Conservation (phyloP, 2,888 invertebrate species). For the Drosophila bunnanda region DNA sequence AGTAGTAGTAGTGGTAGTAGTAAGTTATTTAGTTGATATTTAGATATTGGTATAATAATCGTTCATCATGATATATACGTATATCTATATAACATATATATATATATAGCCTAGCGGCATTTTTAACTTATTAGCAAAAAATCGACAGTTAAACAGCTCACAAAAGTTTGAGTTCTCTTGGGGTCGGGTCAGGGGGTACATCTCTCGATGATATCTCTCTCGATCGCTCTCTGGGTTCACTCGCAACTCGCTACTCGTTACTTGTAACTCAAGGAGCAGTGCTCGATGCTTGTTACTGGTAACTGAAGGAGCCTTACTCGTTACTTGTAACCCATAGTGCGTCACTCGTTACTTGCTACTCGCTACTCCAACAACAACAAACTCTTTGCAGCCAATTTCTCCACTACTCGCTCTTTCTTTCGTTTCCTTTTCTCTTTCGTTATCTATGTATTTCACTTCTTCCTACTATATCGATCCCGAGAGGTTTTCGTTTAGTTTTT, state of each 20-base stretch:
- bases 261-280: not conserved
- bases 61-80: slow-evolving; percentile 3
- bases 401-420: slow-evolving; percentile 15
- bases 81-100: slow-evolving; percentile 20
- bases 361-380: slow-evolving; percentile 23
- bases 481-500: slow-evolving; percentile 25
- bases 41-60: slow-evolving; percentile 43
- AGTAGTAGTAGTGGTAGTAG: slow-evolving; percentile 19
- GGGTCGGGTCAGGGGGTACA: slow-evolving; percentile 22
- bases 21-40: slow-evolving; percentile 28
- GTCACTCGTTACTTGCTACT: slow-evolving; percentile 5
- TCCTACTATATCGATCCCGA: slow-evolving; percentile 21
- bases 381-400: slow-evolving; percentile 50
- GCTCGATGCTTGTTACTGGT: not conserved
- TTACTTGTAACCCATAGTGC: not conserved
- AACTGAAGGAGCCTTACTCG: not conserved
- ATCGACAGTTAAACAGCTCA: slow-evolving; percentile 83
- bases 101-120: slow-evolving; percentile 21
- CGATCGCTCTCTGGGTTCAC: slow-evolving; percentile 4
- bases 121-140: slow-evolving; percentile 79
- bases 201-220: not conserved
- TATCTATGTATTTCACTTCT: slow-evolving; percentile 10
- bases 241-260: slow-evolving; percentile 8
- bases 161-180: slow-evolving; percentile 46
- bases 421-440: not conserved